Evolutionary conservation across 2,797 vertebrate genomes (phyloP).

Genomic region (Diglossa cyanea): DNA sequence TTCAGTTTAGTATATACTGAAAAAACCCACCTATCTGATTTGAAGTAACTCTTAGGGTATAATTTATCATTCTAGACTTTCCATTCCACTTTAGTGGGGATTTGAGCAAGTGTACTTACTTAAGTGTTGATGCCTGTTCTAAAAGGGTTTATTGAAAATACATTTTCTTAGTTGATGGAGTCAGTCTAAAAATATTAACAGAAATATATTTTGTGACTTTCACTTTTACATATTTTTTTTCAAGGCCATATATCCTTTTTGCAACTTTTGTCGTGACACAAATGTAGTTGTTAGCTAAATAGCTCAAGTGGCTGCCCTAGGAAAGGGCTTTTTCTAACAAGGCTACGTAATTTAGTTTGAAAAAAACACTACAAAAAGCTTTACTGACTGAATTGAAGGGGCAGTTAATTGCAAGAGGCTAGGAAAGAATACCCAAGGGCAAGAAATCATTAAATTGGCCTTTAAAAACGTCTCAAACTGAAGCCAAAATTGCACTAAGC

Average conservation of each 20-base stretch:
- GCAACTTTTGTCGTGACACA: not conserved
- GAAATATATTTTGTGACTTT: not conserved
- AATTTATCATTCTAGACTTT: not conserved
- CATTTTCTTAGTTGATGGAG: not conserved
- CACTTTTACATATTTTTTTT: not conserved
- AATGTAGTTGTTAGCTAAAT: not conserved
- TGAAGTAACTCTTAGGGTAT: not conserved
- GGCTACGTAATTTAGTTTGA: not conserved
- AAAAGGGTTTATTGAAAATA: not conserved
- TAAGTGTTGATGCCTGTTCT: not conserved
- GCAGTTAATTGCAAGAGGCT: conserved; percentile 14
- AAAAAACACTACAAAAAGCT: conserved; percentile 2
- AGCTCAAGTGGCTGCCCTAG: not conserved
- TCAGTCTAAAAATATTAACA: not conserved
- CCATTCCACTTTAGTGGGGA: not conserved
- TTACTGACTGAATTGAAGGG: not conserved
- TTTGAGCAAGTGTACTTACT: not conserved
- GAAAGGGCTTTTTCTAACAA: not conserved
- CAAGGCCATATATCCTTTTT: not conserved
- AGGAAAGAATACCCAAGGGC: conserved; percentile 2
- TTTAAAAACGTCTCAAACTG: not conserved
- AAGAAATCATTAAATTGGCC: not conserved
- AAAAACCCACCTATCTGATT: not conserved
- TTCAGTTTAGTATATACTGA: not conserved
- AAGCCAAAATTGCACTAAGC: not conserved